Percentiles rank a stretch among this genome's conserved stretches.
phyloP scores from a whole-genome alignment of 2,113 vertebrate genomes.

The Sturnus vulgaris region DNA sequence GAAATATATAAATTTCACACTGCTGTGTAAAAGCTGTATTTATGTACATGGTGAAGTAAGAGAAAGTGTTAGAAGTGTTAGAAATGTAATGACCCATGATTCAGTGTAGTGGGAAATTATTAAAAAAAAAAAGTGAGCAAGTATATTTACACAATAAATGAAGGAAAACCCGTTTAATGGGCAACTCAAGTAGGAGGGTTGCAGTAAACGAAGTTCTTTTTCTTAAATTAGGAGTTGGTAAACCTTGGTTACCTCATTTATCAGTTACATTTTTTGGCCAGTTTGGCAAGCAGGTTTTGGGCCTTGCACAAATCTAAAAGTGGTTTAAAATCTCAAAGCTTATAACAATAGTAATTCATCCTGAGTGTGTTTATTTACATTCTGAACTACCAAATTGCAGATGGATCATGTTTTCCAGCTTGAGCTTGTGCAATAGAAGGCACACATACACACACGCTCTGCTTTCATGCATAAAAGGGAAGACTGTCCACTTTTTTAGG shows the following conservation, averaged over 20 bases:
- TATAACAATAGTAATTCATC: not conserved
- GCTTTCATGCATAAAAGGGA: not conserved
- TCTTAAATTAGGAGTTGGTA: not conserved
- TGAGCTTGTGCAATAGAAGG: not conserved
- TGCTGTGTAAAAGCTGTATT: not conserved
- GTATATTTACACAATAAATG: not conserved
- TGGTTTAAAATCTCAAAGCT: not conserved
- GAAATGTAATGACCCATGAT: not conserved
- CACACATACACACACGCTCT: accelerated
- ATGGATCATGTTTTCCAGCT: not conserved
- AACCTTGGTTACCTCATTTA: not conserved
- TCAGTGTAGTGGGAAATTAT: not conserved
- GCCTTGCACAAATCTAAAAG: not conserved
- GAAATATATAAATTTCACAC: not conserved
- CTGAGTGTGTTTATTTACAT: not conserved
- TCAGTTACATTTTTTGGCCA: not conserved
- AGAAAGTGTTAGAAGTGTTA: not conserved
- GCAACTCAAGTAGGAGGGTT: not conserved
- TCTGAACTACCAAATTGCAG: not conserved
- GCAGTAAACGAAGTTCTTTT: not conserved
- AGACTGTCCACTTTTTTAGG: not conserved
- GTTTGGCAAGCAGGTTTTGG: not conserved
- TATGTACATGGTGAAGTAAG: not conserved
- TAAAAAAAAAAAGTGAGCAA: accelerated
- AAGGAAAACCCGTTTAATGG: not conserved